Conservation (phyloP, 2,113 vertebrate genomes). For the Xenopus laevis region DNA sequence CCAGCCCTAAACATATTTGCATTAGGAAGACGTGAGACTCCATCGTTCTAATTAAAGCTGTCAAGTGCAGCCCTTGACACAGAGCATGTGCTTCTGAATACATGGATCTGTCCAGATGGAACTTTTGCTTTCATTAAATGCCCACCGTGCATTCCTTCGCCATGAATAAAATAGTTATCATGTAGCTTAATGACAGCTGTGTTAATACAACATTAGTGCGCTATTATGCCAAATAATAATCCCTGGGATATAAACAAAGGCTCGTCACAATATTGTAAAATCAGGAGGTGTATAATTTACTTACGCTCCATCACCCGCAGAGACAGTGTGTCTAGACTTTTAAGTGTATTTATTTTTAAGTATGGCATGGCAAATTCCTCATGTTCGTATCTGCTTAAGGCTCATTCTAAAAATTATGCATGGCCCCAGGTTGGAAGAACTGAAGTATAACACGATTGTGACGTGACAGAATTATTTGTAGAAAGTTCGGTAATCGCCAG, state of each 20-base stretch:
- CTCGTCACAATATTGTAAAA: constrained; percentile 34
- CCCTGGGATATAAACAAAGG: constrained; percentile 29
- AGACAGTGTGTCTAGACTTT: constrained; percentile 39
- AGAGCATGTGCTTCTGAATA: no score
- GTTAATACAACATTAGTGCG: constrained; percentile 21
- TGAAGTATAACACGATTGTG: constrained; percentile 24
- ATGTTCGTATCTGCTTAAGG: constrained; percentile 37
- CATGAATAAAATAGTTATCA: constrained; percentile 3
- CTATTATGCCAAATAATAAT: constrained; percentile 25
- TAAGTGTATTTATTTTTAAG: constrained; percentile 44
- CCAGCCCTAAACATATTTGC: no score
- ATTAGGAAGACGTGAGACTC: no score
- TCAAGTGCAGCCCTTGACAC: no score
- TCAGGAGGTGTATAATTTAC: constrained; percentile 40
- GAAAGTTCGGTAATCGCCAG: constrained; percentile 7
- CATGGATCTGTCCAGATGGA: no score
- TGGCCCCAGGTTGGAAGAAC: constrained; percentile 19
- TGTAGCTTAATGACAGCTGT: constrained; percentile 29
- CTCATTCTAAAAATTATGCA: constrained; percentile 37
- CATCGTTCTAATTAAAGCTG: no score
- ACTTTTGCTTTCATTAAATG: no score
- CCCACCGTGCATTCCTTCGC: background rate
- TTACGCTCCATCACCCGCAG: constrained; percentile 33
- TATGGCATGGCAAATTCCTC: constrained; percentile 41
- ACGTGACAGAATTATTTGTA: constrained; percentile 32